Conservation (phyloP, 2,113 vertebrate species). For the Xyrauchen texanus region DNA sequence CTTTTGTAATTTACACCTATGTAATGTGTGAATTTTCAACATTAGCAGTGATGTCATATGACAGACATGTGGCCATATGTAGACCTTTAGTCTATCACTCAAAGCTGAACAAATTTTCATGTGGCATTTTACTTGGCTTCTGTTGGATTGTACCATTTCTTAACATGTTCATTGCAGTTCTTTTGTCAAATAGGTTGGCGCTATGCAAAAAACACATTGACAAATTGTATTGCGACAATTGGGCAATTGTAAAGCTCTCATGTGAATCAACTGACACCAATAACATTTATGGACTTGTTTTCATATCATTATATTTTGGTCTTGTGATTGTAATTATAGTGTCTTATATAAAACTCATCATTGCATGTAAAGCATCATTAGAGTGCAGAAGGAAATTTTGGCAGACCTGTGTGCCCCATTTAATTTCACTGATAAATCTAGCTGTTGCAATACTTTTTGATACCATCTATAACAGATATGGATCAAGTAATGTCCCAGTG, state of each 20-base stretch:
- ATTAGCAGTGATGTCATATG: slow-evolving; percentile 40
- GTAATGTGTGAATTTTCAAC: slow-evolving; percentile 40
- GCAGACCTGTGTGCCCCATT: slow-evolving; percentile 48
- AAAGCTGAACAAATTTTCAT: slow-evolving; percentile 1
- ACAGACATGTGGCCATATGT: slow-evolving; percentile 48
- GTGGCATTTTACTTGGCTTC: background rate
- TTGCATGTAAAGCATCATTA: slow-evolving; percentile 27
- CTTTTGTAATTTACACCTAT: slow-evolving; percentile 42
- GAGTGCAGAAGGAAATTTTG: slow-evolving; percentile 47
- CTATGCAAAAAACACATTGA: slow-evolving; percentile 25
- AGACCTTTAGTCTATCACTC: slow-evolving; percentile 32
- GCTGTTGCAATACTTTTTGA: slow-evolving; percentile 44
- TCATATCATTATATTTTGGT: slow-evolving; percentile 13
- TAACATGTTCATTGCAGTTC: background rate
- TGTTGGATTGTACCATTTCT: slow-evolving; percentile 38
- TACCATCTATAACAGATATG: slow-evolving; percentile 34
- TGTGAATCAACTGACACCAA: slow-evolving; percentile 20
- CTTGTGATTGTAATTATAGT: slow-evolving; percentile 22
- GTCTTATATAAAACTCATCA: slow-evolving; percentile 37
- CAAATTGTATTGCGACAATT: slow-evolving; percentile 47
- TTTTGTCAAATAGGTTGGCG: background rate
- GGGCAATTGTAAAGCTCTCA: slow-evolving; percentile 42
- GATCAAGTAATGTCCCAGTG: slow-evolving; percentile 7
- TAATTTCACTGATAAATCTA: slow-evolving; percentile 39
- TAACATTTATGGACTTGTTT: slow-evolving; percentile 24